phyloP scores from a whole-genome alignment of 1,140 invertebrate genomes.

The Heliothis virescens region DNA sequence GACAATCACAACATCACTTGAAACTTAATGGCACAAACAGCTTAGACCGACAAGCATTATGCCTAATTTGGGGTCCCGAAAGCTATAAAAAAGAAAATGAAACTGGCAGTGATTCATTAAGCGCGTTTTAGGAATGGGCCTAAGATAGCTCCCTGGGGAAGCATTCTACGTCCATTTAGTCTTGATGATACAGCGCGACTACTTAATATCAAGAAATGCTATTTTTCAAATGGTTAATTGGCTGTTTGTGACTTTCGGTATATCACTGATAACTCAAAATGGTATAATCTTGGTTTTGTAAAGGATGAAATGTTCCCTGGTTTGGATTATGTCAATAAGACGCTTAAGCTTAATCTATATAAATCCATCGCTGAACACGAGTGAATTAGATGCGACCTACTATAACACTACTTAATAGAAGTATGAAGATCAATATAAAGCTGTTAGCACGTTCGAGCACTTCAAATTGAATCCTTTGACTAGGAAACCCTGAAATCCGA shows the following conservation, averaged over 20 bases:
- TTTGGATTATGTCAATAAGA: not conserved
- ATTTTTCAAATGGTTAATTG: conserved; percentile 34
- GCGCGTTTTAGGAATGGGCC: conserved; percentile 28
- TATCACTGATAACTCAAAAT: not conserved
- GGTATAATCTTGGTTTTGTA: not conserved
- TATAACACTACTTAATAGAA: no score
- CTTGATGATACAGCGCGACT: conserved; percentile 21
- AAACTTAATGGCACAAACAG: conserved; percentile 26
- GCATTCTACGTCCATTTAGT: conserved; percentile 33
- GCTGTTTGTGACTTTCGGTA: not conserved
- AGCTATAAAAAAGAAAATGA: conserved; percentile 29
- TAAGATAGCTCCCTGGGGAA: conserved; percentile 37
- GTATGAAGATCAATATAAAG: no score
- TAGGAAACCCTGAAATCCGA: no score
- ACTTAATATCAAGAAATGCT: conserved; percentile 29
- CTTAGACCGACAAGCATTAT: conserved; percentile 24
- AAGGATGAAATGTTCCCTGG: not conserved
- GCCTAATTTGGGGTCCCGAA: conserved; percentile 15
- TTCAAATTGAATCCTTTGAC: no score
- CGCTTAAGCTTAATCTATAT: not conserved
- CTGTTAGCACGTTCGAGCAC: no score
- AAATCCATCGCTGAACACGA: no score
- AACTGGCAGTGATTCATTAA: conserved; percentile 45
- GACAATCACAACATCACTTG: conserved; percentile 10
- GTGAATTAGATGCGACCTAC: no score